Percentiles rank a stretch among this genome's conserved stretches.
Conservation (phyloP, 2,888 invertebrate genomes). For the Timandra comae region DNA sequence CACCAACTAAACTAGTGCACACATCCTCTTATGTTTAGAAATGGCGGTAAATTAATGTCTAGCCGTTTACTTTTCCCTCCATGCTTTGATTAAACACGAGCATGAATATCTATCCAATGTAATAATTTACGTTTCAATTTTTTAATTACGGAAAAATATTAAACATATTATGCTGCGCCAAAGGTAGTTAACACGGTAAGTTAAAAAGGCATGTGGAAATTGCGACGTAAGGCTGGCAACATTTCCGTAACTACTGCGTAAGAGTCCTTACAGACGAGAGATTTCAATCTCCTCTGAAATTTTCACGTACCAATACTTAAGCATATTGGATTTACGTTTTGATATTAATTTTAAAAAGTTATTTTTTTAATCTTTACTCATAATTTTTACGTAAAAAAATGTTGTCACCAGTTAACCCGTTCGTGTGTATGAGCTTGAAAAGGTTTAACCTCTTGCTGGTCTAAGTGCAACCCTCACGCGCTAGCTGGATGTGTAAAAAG, state of each 20-base stretch:
- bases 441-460: slow-evolving; percentile 49
- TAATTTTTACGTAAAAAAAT: slow-evolving; percentile 1
- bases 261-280: slow-evolving; percentile 63
- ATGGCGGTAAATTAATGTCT: slow-evolving; percentile 20
- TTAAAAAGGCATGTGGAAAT: slow-evolving; percentile 71
- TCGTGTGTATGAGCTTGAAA: slow-evolving; percentile 42
- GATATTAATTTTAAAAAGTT: slow-evolving; percentile 1
- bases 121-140: slow-evolving; percentile 29
- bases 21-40: slow-evolving; percentile 31
- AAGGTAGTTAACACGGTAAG: slow-evolving; percentile 50
- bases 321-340: slow-evolving; percentile 11
- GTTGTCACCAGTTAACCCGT: slow-evolving; percentile 20
- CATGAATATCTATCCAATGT: slow-evolving; percentile 27
- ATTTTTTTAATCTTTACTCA: neutral
- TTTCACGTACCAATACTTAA: slow-evolving; percentile 19
- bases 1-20: slow-evolving; percentile 32
- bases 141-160: slow-evolving; percentile 55
- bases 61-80: slow-evolving; percentile 30
- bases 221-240: slow-evolving; percentile 70
- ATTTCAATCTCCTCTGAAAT: slow-evolving; percentile 59
- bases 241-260: slow-evolving; percentile 57
- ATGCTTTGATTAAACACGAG: slow-evolving; percentile 44
- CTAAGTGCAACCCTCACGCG: slow-evolving; percentile 64
- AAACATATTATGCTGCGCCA: slow-evolving; percentile 46
- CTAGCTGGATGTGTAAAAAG: slow-evolving; percentile 75